Evolutionary conservation across 2,888 invertebrate species (phyloP).

Genomic region (Byasa hedistus): DNA sequence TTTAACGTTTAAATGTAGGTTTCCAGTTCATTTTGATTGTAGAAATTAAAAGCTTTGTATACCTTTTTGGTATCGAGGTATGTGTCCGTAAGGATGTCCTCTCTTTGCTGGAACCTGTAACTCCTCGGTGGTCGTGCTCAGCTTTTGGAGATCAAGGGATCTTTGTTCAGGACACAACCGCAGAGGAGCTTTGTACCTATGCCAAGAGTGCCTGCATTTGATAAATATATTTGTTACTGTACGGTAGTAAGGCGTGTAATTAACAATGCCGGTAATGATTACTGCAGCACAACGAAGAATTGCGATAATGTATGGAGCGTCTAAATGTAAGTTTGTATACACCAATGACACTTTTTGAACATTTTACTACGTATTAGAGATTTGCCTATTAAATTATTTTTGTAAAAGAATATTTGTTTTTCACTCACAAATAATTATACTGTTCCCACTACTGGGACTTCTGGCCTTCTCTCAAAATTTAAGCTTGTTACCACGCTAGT

Average conservation of each 20-base stretch:
- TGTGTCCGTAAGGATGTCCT: too few relatives aligned
- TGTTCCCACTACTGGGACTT: too few relatives aligned
- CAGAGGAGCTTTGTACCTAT: conserved; percentile 32
- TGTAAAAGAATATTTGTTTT: conserved; percentile 58
- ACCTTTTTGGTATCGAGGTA: too few relatives aligned
- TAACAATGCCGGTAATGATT: conserved; percentile 21
- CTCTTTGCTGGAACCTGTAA: too few relatives aligned
- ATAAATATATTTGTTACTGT: conserved; percentile 41
- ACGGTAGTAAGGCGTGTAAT: conserved; percentile 25
- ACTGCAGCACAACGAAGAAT: conserved; percentile 56
- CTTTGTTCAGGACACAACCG: too few relatives aligned
- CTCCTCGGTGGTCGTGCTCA: too few relatives aligned
- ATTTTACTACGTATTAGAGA: conserved; percentile 67
- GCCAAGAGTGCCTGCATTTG: conserved; percentile 67
- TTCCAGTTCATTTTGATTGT: too few relatives aligned
- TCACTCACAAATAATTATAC: background rate
- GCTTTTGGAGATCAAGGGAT: too few relatives aligned
- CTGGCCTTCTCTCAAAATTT: too few relatives aligned
- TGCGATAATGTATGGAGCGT: conserved; percentile 57
- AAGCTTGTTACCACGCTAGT: too few relatives aligned
- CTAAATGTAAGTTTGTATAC: conserved; percentile 71
- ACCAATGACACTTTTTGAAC: conserved; percentile 78
- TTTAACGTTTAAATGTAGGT: too few relatives aligned
- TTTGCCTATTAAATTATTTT: conserved; percentile 80
- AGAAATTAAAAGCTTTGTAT: too few relatives aligned